A percentile compares a stretch with the other conserved stretches of the same genome.
These are phyloP conservation scores for Listrodromus nycthemerus DNA, from an alignment of 2,888 invertebrate species.

Conservation along the genomic window DNA sequence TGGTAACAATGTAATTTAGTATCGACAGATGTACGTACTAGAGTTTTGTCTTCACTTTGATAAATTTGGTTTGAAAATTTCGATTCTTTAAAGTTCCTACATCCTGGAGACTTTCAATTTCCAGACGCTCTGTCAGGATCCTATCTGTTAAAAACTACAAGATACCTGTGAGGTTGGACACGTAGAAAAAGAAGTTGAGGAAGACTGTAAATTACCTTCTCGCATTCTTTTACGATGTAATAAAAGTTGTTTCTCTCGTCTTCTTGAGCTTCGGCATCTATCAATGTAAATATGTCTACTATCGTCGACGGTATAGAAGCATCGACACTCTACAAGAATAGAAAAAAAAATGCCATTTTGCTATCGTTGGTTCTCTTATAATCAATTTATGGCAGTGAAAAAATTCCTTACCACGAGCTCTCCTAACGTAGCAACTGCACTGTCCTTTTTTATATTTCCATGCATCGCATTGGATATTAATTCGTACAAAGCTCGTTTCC, in stretches of 20 bases:
- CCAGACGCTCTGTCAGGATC: constrained; percentile 95
- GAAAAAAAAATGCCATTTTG: background rate
- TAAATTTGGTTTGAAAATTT: constrained; percentile 96
- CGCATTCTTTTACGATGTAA: constrained; percentile 91
- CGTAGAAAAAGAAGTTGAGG: background rate
- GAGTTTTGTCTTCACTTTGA: constrained; percentile 98
- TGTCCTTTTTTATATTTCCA: constrained; percentile 92
- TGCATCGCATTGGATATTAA: constrained; percentile 91
- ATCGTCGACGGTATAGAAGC: constrained; percentile 93
- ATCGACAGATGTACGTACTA: constrained; percentile 90
- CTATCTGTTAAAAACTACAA: constrained; percentile 91
- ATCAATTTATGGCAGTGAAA: constrained; percentile 15
- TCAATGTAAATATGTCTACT: constrained; percentile 93
- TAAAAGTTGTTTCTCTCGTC: constrained; percentile 92
- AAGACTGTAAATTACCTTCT: constrained; percentile 86
- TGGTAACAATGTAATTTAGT: constrained; percentile 17
- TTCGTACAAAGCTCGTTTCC: constrained; percentile 92
- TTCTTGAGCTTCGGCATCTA: constrained; percentile 93
- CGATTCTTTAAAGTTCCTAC: constrained; percentile 95
- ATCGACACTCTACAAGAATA: constrained; percentile 88
- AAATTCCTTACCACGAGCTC: constrained; percentile 90
- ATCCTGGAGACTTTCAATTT: constrained; percentile 97
- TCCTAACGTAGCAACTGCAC: constrained; percentile 89
- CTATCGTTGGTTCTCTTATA: background rate
- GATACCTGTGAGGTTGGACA: constrained; percentile 38